phyloP scores from a whole-genome alignment of 2,888 invertebrate species.

The Tribolium freemani region DNA sequence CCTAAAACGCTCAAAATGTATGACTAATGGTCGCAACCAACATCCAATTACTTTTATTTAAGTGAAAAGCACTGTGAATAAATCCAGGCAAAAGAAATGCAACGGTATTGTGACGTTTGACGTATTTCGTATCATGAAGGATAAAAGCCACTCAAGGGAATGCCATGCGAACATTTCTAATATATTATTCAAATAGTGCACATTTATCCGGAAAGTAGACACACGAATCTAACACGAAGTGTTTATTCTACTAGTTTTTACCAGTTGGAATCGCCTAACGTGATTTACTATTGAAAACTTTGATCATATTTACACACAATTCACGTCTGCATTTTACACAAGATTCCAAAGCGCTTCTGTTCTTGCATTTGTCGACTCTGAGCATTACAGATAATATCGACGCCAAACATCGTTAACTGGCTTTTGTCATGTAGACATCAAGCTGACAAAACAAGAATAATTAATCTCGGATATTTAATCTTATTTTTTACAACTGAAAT shows the following conservation, averaged over 20 bases:
- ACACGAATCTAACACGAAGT: conserved; percentile 23
- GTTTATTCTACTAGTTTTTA: conserved; percentile 10
- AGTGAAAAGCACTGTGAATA: neutral
- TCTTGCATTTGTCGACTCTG: conserved; percentile 13
- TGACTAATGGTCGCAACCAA: neutral
- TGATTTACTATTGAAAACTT: conserved; percentile 22
- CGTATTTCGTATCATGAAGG: conserved; percentile 21
- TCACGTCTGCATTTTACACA: conserved; percentile 19
- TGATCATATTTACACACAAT: conserved; percentile 10
- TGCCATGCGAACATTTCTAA: conserved; percentile 27
- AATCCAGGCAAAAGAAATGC: conserved; percentile 23
- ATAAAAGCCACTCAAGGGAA: conserved; percentile 30
- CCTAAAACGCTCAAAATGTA: conserved; percentile 4
- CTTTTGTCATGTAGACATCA: conserved; percentile 25
- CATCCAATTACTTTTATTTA: conserved; percentile 6
- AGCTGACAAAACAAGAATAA: conserved; percentile 5
- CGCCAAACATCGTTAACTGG: conserved; percentile 34
- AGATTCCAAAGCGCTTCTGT: conserved; percentile 6
- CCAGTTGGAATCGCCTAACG: neutral
- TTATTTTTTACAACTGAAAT: no score
- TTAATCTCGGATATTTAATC: neutral
- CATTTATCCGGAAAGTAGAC: conserved; percentile 29
- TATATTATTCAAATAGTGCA: conserved; percentile 41
- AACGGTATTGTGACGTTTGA: conserved; percentile 23
- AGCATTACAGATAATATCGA: conserved; percentile 18